Conservation (phyloP, 2,888 invertebrate genomes). For the Microctonus aethiopoides region DNA sequence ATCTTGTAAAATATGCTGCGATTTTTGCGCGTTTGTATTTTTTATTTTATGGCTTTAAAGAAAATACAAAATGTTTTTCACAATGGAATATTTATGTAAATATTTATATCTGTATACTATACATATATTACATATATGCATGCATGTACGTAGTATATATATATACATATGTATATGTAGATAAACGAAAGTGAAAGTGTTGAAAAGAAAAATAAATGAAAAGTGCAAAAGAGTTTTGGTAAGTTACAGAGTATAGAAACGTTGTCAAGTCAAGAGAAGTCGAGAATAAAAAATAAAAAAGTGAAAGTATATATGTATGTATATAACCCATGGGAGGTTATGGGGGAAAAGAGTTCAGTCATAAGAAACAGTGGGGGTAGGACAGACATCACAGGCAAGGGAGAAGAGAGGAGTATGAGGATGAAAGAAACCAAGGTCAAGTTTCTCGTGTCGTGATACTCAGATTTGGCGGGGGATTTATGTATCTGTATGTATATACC, state of each 20-base stretch:
- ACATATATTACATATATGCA: background rate
- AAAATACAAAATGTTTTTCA: no score
- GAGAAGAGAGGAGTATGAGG: constrained; percentile 35
- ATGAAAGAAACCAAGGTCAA: constrained; percentile 41
- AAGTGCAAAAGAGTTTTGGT: constrained; percentile 17
- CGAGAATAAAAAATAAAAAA: constrained; percentile 20
- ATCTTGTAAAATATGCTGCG: no score
- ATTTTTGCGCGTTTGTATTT: no score
- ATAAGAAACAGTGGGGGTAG: background rate
- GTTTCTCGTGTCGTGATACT: constrained; percentile 29
- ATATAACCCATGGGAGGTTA: no score
- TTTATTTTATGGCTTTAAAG: no score
- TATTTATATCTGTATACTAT: no score
- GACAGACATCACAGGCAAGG: no score
- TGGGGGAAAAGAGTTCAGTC: background rate
- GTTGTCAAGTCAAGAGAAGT: constrained; percentile 25
- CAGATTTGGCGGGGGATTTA: constrained; percentile 26
- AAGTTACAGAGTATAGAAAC: constrained; percentile 13
- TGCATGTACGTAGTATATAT: background rate
- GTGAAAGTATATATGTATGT: constrained; percentile 1
- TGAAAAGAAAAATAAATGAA: background rate
- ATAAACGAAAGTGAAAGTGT: background rate
- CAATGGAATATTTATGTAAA: no score
- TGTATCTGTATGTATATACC: background rate
- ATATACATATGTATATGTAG: no score